phyloP scores from a whole-genome alignment of 2,888 invertebrate species.

The Platynereis dumerilii region DNA sequence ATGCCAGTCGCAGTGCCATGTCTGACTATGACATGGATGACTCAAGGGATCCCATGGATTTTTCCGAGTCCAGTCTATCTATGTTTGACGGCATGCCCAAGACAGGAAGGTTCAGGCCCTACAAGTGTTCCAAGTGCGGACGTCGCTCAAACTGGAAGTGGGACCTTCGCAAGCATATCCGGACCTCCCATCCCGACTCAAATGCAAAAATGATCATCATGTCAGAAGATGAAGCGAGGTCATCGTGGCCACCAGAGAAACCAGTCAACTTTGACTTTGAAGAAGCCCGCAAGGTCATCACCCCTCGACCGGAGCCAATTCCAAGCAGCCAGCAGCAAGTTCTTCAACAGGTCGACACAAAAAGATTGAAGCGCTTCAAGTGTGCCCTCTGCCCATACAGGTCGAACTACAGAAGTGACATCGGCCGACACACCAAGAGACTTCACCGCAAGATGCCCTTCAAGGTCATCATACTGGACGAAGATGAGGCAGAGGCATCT shows the following conservation, averaged over 20 bases:
- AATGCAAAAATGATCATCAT: constrained; percentile 51
- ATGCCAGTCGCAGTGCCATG: background rate
- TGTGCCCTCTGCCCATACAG: constrained; percentile 63
- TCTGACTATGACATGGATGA: no score
- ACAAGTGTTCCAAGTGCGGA: constrained; percentile 91
- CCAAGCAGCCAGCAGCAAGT: background rate
- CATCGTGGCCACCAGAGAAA: constrained; percentile 13
- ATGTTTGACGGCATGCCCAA: background rate
- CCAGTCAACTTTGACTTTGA: constrained; percentile 10
- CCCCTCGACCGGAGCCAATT: background rate
- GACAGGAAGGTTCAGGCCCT: constrained; percentile 68
- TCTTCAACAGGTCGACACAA: constrained; percentile 19
- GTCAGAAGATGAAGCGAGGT: constrained; percentile 53
- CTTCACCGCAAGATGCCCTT: constrained; percentile 44
- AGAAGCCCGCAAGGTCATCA: background rate
- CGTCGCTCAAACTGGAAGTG: constrained; percentile 97
- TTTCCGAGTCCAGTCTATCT: background rate
- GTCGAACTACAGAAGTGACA: constrained; percentile 97
- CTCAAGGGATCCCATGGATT: background rate
- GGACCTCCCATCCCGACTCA: constrained; percentile 38
- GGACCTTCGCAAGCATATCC: constrained; percentile 96
- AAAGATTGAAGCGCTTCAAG: constrained; percentile 34
- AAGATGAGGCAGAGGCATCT: constrained; percentile 45
- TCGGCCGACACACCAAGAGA: constrained; percentile 88
- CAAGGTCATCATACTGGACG: constrained; percentile 43